phyloP scores from a whole-genome alignment of 2,888 invertebrate genomes.

The Ornithoptera priamus region DNA sequence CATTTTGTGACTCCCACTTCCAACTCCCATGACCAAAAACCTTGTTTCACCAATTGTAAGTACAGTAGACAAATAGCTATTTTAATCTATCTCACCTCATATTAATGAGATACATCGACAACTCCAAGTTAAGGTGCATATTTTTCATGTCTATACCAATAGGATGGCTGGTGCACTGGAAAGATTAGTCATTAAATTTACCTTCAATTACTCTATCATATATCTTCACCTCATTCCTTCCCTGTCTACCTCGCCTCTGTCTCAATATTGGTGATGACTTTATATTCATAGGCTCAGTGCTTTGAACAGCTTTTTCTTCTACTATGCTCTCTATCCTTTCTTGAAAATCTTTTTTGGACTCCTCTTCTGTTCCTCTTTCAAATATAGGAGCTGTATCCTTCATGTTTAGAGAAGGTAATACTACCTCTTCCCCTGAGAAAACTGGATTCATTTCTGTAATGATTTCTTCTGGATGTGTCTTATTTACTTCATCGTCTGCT shows the following conservation, averaged over 20 bases:
- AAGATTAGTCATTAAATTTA: constrained; percentile 33
- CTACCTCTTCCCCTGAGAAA: constrained; percentile 42
- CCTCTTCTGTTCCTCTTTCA: constrained; percentile 29
- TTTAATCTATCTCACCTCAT: no score
- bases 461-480: constrained; percentile 26
- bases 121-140: no score
- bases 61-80: no score
- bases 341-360: constrained; percentile 34
- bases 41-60: no score
- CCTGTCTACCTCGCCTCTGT: constrained; percentile 65
- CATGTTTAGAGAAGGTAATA: constrained; percentile 42
- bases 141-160: no score
- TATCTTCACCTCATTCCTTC: constrained; percentile 72
- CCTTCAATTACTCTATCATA: constrained; percentile 76
- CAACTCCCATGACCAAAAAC: no score
- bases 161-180: no score
- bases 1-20: no score
- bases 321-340: constrained; percentile 41
- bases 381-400: constrained; percentile 15
- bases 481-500: constrained; percentile 11
- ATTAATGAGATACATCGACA: no score
- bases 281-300: constrained; percentile 67
- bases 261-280: constrained; percentile 62
- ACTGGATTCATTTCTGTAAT: constrained; percentile 15
- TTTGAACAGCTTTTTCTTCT: constrained; percentile 43